Evolutionary conservation across 2,113 vertebrate genomes (phyloP).

Genomic region (Amphilophus citrinellus): DNA sequence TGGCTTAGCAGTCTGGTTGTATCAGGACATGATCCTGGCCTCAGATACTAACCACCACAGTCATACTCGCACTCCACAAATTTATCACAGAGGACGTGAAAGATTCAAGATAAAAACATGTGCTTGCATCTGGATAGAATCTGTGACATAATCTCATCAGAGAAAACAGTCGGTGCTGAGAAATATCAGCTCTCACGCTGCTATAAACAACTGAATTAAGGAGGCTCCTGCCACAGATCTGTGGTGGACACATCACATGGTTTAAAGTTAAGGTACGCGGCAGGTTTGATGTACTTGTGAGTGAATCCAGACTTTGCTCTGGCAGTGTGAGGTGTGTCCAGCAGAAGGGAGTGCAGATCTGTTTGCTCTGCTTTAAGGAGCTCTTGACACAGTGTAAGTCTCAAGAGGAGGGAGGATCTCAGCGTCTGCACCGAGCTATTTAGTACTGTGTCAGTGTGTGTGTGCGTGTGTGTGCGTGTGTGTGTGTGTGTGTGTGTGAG

Average conservation of each 20-base stretch:
- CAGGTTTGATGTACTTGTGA: background rate
- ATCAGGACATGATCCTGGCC: background rate
- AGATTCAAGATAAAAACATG: background rate
- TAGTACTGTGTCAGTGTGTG: conserved; percentile 23
- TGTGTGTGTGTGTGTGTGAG: conserved; percentile 1
- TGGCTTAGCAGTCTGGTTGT: background rate
- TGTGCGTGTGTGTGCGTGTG: background rate
- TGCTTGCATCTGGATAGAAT: background rate
- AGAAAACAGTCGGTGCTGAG: background rate
- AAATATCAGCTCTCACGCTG: background rate
- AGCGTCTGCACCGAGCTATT: conserved; percentile 26
- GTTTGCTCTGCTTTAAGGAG: background rate
- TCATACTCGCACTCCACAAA: background rate
- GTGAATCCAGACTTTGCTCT: background rate
- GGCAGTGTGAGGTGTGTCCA: conserved; percentile 26
- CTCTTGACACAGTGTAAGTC: background rate
- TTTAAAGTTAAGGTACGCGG: background rate
- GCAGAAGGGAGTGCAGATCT: conserved; percentile 47
- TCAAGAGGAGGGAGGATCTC: conserved; percentile 1
- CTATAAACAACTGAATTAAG: background rate
- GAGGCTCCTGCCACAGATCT: background rate
- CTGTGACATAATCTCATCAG: background rate
- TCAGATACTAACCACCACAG: background rate
- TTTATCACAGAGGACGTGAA: background rate
- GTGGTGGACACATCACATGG: background rate